Percentiles rank a stretch among this genome's conserved stretches.
phyloP scores from a whole-genome alignment of 2,888 invertebrate species.

The Cephus spinipes region DNA sequence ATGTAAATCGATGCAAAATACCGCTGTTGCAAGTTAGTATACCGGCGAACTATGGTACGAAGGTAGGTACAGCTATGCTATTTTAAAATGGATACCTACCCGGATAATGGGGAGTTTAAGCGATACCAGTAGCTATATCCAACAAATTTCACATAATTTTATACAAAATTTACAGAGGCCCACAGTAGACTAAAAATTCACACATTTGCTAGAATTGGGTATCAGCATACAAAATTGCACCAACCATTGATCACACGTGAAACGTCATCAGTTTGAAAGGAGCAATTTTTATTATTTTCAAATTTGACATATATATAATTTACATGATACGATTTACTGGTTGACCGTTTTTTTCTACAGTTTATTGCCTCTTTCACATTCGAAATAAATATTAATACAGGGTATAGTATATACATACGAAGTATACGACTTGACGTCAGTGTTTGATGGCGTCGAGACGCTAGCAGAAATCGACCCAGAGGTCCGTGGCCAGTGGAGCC shows the following conservation, averaged over 20 bases:
- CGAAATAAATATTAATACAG: conserved; percentile 45
- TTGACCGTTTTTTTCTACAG: not conserved
- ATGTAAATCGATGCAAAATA: conserved; percentile 65
- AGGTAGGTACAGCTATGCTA: not conserved
- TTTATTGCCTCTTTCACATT: conserved; percentile 23
- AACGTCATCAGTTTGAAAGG: no score
- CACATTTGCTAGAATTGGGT: not conserved
- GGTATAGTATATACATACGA: not conserved
- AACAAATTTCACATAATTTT: not conserved
- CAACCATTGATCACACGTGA: no score
- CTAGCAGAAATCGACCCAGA: not conserved
- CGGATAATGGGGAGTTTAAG: not conserved
- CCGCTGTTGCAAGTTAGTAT: conserved; percentile 21
- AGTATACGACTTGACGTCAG: not conserved
- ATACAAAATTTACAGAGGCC: not conserved
- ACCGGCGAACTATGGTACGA: not conserved
- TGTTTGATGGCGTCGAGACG: conserved; percentile 1
- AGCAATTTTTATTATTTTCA: not conserved
- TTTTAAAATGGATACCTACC: not conserved
- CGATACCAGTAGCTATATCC: not conserved
- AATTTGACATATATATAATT: not conserved
- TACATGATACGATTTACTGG: conserved; percentile 7
- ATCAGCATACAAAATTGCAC: no score
- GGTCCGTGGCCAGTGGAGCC: conserved; percentile 3
- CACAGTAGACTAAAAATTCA: not conserved